A percentile compares a stretch with the other conserved stretches of the same genome.
These are phyloP conservation scores for Drosophila melanica DNA, from an alignment of 1,140 invertebrate species.

Conservation along the genomic window DNA sequence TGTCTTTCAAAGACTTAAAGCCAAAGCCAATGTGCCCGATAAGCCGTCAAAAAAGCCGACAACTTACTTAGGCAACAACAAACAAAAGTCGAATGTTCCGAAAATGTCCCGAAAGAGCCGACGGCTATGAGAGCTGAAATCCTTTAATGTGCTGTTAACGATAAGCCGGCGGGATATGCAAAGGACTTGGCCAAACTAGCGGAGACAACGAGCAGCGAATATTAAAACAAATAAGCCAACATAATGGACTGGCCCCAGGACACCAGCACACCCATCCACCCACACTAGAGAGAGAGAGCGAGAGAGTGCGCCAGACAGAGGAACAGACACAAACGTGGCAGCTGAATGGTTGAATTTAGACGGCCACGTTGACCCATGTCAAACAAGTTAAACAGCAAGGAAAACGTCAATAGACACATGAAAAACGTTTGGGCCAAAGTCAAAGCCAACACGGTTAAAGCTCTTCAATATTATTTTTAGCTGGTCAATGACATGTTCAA, in stretches of 20 bases:
- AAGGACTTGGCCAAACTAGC: constrained; percentile 70
- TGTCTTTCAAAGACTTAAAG: constrained; percentile 25
- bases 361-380: constrained; percentile 64
- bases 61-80: constrained; percentile 19
- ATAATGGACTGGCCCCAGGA: constrained; percentile 64
- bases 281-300: background rate
- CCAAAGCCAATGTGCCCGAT: constrained; percentile 54
- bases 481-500: constrained; percentile 36
- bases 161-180: constrained; percentile 71
- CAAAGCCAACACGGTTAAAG: constrained; percentile 11
- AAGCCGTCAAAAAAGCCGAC: constrained; percentile 63
- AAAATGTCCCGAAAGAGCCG: constrained; percentile 49
- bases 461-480: constrained; percentile 33
- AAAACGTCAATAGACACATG: constrained; percentile 47
- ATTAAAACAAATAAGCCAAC: constrained; percentile 79
- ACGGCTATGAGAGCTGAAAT: constrained; percentile 60
- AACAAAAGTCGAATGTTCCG: constrained; percentile 49
- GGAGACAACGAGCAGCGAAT: constrained; percentile 72
- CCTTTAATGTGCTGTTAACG: constrained; percentile 80
- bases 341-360: background rate
- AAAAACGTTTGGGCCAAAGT: constrained; percentile 24
- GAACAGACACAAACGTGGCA: background rate
- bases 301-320: background rate
- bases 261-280: background rate
- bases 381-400: constrained; percentile 69